Evolutionary conservation across 2,113 vertebrate species (phyloP).

Genomic region (Zingel zingel): DNA sequence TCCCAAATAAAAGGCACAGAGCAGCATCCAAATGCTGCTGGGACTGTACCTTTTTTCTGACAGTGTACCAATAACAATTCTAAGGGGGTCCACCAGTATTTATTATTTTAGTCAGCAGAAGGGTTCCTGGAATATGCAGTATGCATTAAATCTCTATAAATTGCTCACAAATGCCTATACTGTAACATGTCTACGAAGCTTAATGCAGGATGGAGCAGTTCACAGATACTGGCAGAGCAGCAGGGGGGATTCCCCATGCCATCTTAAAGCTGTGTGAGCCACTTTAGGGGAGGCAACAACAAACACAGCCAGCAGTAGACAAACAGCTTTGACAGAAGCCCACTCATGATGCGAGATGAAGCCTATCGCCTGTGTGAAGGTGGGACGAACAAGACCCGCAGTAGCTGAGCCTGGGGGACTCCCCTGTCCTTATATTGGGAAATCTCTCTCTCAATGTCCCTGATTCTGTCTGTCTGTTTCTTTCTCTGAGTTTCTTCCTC

Average conservation of each 20-base stretch:
- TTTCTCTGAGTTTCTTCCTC: constrained; percentile 19
- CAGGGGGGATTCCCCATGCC: constrained; percentile 47
- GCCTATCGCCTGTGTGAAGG: constrained; percentile 35
- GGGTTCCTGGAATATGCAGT: constrained; percentile 63
- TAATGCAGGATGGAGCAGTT: constrained; percentile 35
- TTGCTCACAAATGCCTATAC: constrained; percentile 57
- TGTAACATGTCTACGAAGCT: constrained; percentile 37
- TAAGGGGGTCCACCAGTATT: constrained; percentile 56
- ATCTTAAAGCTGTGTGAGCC: constrained; percentile 13
- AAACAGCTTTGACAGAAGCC: constrained; percentile 54
- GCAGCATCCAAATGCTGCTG: constrained; percentile 37
- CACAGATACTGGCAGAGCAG: constrained; percentile 40
- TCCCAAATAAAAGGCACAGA: constrained; percentile 52
- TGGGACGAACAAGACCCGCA: constrained; percentile 34
- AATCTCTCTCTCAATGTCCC: constrained; percentile 16
- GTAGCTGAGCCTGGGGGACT: constrained; percentile 35
- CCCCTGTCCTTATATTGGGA: constrained; percentile 65
- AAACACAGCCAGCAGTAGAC: constrained; percentile 11
- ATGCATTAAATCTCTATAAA: constrained; percentile 54
- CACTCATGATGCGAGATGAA: constrained; percentile 68
- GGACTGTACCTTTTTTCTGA: constrained; percentile 61
- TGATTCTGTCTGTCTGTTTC: constrained; percentile 18
- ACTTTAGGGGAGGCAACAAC: constrained; percentile 39
- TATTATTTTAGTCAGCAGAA: constrained; percentile 70
- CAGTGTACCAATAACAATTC: constrained; percentile 33